Conservation (phyloP, 2,888 invertebrate genomes). For the Adineta ricciae region DNA sequence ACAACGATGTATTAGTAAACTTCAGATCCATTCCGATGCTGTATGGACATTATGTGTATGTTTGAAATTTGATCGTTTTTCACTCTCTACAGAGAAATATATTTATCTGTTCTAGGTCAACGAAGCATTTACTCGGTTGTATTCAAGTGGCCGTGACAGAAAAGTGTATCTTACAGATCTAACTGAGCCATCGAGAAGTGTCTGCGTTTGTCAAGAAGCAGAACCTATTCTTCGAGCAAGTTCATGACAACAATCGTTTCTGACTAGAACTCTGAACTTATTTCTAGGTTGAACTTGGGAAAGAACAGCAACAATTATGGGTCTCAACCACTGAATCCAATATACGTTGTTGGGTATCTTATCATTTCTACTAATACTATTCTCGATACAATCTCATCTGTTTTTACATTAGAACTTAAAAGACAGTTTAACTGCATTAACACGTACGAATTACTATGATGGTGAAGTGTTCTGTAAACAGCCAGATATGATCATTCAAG, state of each 20-base stretch:
- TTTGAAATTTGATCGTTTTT: neutral
- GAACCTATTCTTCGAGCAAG: slow-evolving; percentile 68
- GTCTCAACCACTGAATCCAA: slow-evolving; percentile 64
- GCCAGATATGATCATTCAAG: slow-evolving; percentile 45
- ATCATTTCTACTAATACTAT: slow-evolving; percentile 28
- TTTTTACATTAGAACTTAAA: slow-evolving; percentile 37
- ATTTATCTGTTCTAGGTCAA: slow-evolving; percentile 59
- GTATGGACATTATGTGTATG: slow-evolving; percentile 67
- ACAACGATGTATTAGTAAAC: slow-evolving; percentile 83
- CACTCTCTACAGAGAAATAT: no score
- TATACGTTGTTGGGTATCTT: slow-evolving; percentile 59
- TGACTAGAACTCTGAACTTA: neutral
- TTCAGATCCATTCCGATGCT: slow-evolving; percentile 83
- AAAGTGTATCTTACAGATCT: slow-evolving; percentile 79
- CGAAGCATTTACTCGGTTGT: slow-evolving; percentile 80
- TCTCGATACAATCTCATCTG: neutral
- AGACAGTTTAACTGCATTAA: slow-evolving; percentile 33
- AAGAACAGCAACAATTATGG: slow-evolving; percentile 63
- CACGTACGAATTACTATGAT: slow-evolving; percentile 35
- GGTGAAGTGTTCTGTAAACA: slow-evolving; percentile 38
- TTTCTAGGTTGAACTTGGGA: slow-evolving; percentile 26
- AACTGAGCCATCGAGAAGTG: slow-evolving; percentile 68
- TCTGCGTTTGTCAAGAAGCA: slow-evolving; percentile 78
- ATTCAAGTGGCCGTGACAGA: slow-evolving; percentile 86
- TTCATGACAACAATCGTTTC: no score